Percentiles rank a stretch among this genome's conserved stretches.
These are phyloP conservation scores for Hipposideros larvatus DNA, from an alignment of 2,797 vertebrate genomes.

Conservation along the genomic window DNA sequence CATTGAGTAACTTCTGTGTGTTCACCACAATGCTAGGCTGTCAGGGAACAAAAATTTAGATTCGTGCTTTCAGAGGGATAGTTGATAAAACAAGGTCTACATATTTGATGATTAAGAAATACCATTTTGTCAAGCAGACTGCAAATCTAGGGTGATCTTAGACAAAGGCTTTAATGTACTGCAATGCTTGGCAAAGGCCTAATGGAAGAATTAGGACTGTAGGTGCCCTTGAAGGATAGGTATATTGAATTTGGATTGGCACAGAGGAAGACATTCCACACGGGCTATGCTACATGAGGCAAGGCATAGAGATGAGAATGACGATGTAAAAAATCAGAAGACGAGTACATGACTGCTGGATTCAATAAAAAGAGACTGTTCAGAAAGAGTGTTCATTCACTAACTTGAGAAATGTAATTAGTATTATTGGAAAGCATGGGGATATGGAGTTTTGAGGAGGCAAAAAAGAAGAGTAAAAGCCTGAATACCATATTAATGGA, in stretches of 20 bases:
- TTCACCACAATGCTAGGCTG: background rate
- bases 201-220: background rate
- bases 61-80: background rate
- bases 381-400: background rate
- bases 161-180: background rate
- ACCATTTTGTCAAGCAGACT: conserved; percentile 34
- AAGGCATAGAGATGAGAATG: background rate
- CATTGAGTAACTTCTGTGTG: background rate
- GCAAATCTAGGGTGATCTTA: background rate
- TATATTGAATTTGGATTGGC: background rate
- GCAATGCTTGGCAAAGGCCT: background rate
- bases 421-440: background rate
- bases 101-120: background rate
- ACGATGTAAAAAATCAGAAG: background rate
- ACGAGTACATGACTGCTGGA: background rate
- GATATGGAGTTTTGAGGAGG: background rate
- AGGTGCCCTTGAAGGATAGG: background rate
- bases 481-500: background rate
- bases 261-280: background rate
- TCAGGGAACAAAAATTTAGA: background rate
- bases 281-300: background rate
- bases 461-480: background rate
- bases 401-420: background rate
- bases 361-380: conserved; percentile 20
- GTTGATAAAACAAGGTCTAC: background rate